Conservation (phyloP, 2,797 vertebrate genomes). For the Cynopterus sphinx region DNA sequence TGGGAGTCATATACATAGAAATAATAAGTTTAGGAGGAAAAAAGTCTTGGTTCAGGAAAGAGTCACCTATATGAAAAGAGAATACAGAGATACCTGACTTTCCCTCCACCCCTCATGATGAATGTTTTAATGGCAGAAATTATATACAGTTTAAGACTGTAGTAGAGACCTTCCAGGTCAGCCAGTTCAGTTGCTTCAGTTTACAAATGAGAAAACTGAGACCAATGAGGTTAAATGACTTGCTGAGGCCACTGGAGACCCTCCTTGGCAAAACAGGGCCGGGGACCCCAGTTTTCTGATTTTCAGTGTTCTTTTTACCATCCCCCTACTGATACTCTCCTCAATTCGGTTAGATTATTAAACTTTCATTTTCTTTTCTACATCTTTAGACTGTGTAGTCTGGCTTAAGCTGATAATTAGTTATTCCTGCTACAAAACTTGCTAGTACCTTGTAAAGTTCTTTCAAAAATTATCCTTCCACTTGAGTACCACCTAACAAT, state of each 20-base stretch:
- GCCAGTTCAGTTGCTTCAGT: conserved; percentile 72
- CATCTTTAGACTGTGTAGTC: neutral
- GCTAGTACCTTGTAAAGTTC: neutral
- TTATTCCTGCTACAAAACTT: neutral
- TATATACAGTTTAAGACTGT: conserved; percentile 63
- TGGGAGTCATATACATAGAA: neutral
- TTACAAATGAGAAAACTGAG: conserved; percentile 77
- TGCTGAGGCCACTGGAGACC: neutral
- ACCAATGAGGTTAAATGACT: conserved; percentile 62
- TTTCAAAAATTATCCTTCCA: neutral
- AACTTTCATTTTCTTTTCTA: neutral
- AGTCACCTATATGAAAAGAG: conserved; percentile 15
- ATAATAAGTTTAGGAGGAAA: neutral
- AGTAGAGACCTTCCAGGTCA: conserved; percentile 63
- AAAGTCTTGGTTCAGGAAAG: conserved; percentile 26
- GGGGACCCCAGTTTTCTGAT: conserved; percentile 51
- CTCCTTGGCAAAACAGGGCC: neutral
- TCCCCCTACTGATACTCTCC: neutral
- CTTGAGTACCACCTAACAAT: neutral
- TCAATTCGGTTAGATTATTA: neutral
- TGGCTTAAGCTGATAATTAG: neutral
- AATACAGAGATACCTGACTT: neutral
- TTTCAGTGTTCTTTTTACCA: conserved; percentile 42
- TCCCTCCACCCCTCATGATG: neutral
- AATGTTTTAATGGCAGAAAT: conserved; percentile 76